Percentiles rank a stretch among this genome's conserved stretches.
Evolutionary conservation across 2,113 vertebrate species (phyloP).

Genomic region (Prunella himalayana): DNA sequence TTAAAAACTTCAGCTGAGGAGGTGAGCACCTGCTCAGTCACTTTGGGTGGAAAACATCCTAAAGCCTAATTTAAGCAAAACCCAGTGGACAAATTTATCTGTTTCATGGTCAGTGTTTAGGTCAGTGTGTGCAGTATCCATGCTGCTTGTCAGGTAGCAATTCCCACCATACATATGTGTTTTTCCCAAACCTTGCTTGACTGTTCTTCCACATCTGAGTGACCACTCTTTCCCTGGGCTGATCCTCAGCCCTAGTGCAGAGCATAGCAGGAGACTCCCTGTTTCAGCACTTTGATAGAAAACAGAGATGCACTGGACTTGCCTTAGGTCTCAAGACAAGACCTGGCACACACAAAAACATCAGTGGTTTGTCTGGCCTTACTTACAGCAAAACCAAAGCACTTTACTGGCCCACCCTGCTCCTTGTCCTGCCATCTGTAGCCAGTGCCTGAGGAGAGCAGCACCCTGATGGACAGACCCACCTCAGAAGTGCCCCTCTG

Average conservation of each 20-base stretch:
- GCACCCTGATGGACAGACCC: background rate
- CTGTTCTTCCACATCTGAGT: background rate
- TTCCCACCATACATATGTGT: fast-evolving
- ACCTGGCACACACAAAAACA: background rate
- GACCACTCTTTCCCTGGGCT: background rate
- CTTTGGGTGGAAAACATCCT: background rate
- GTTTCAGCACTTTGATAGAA: background rate
- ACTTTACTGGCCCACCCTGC: background rate
- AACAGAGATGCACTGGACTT: background rate
- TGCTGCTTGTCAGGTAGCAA: background rate
- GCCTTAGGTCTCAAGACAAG: background rate
- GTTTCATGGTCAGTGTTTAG: background rate
- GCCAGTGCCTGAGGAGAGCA: background rate
- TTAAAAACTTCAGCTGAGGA: background rate
- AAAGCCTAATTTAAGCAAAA: background rate
- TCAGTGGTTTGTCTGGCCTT: background rate
- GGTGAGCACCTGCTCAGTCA: background rate
- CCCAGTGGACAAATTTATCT: background rate
- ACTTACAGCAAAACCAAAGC: background rate
- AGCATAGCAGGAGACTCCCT: background rate
- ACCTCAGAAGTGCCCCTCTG: background rate
- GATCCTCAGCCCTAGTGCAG: background rate
- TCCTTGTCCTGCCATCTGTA: background rate
- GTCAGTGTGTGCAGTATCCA: background rate
- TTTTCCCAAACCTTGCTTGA: background rate